phyloP scores from a whole-genome alignment of 2,113 vertebrate species.

The Paradisaea rubra region DNA sequence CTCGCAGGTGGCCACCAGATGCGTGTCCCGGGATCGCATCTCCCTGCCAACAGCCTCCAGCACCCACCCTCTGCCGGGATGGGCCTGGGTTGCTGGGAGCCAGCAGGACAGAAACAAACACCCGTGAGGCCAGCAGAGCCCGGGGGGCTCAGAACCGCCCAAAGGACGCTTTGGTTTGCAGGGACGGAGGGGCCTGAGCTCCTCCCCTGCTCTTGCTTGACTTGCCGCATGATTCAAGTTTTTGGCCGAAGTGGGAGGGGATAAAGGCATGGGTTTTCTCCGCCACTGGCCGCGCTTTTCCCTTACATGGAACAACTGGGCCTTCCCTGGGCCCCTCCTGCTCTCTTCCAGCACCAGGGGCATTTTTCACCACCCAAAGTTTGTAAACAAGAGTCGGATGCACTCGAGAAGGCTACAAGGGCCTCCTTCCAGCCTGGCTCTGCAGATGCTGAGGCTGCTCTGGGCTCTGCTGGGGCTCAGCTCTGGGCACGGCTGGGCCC shows the following conservation, averaged over 20 bases:
- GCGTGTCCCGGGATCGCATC: too few species aligned
- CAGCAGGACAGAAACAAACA: not conserved
- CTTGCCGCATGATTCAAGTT: not conserved
- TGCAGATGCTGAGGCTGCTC: not conserved
- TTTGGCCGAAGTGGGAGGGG: not conserved
- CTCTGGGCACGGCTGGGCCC: not conserved
- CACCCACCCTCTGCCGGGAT: not conserved
- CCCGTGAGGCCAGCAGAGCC: too few species aligned
- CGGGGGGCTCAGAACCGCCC: rapidly evolving
- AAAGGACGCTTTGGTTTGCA: not conserved
- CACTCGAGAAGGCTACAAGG: not conserved
- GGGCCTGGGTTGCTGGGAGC: not conserved
- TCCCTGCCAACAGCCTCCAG: not conserved
- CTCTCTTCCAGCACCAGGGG: not conserved
- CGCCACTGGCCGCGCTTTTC: rapidly evolving
- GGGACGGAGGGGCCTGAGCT: not conserved
- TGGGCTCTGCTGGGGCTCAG: not conserved
- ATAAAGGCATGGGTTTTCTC: too few species aligned
- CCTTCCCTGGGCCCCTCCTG: too few species aligned
- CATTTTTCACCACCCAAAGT: not conserved
- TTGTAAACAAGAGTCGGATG: not conserved
- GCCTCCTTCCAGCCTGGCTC: not conserved
- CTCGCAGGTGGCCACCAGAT: not conserved
- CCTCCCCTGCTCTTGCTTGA: too few species aligned
- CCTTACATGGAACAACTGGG: not conserved